phyloP scores from a whole-genome alignment of 1,140 invertebrate genomes.

The Bacillus rossius region DNA sequence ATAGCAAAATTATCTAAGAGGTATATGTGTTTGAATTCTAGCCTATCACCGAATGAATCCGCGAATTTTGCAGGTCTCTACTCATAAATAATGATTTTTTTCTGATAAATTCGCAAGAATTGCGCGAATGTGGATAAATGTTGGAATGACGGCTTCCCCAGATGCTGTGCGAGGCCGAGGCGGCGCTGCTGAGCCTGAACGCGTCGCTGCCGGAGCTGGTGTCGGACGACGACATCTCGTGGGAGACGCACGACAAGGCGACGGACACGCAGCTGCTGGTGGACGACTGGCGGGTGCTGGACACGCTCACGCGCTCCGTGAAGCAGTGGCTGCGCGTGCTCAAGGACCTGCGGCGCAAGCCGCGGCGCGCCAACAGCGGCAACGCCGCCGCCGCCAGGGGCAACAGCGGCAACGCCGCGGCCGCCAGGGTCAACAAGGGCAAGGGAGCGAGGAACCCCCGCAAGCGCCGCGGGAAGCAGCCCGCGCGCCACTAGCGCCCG shows the following conservation, averaged over 20 bases:
- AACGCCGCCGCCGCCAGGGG: not conserved
- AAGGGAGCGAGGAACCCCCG: constrained; percentile 7
- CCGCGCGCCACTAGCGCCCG: not conserved
- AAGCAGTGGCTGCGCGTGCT: constrained; percentile 42
- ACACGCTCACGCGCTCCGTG: constrained; percentile 39
- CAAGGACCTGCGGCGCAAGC: constrained; percentile 33
- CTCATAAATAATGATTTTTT: no score
- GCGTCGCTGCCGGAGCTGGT: constrained; percentile 24
- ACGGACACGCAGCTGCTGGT: constrained; percentile 41
- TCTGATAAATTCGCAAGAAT: no score
- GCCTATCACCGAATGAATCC: no score
- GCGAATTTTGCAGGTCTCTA: no score
- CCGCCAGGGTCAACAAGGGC: not conserved
- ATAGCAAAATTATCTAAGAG: no score
- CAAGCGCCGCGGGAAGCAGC: not conserved
- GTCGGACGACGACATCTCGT: not conserved
- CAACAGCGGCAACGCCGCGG: not conserved
- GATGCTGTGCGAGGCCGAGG: constrained; percentile 46
- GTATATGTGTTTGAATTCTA: no score
- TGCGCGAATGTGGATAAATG: no score
- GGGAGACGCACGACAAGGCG: constrained; percentile 27
- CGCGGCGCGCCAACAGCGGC: constrained; percentile 16
- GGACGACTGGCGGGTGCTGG: constrained; percentile 43
- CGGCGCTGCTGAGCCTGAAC: constrained; percentile 36
- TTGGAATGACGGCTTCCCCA: no score